Evolutionary conservation across 30 jellyfish, hydroid and myxozoan genomes (phyloP).

Genomic region (Aurelia coerulea): DNA sequence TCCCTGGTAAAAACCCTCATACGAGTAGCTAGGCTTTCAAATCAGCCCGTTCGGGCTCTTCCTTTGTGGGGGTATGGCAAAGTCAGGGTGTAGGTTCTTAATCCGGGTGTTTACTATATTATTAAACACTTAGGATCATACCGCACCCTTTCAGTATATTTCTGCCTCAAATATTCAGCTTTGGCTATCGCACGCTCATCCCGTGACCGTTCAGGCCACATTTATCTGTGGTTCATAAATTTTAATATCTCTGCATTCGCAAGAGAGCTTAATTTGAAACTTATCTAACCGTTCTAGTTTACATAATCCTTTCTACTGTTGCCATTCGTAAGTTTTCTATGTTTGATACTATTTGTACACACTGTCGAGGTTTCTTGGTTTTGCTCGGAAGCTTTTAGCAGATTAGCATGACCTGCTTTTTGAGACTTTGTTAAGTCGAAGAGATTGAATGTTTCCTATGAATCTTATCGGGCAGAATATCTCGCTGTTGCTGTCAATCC

Average conservation of each 20-base stretch:
- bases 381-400: slow-evolving; percentile 50
- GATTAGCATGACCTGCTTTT: slow-evolving; percentile 28
- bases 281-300: not conserved
- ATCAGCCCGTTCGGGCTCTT: too few relatives aligned
- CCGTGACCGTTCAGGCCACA: too few relatives aligned
- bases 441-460: slow-evolving; percentile 26
- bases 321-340: slow-evolving; percentile 2
- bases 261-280: not conserved
- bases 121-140: too few relatives aligned
- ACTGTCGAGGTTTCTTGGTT: slow-evolving; percentile 35
- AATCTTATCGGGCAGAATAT: slow-evolving; percentile 16
- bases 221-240: not conserved
- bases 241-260: slow-evolving; percentile 1
- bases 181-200: too few relatives aligned
- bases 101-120: too few relatives aligned
- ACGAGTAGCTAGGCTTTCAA: too few relatives aligned
- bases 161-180: too few relatives aligned
- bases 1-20: too few relatives aligned
- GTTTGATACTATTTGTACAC: not conserved
- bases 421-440: slow-evolving; percentile 16
- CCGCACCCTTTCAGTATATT: too few relatives aligned
- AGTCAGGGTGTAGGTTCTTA: too few relatives aligned
- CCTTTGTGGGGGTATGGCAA: too few relatives aligned
- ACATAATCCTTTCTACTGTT: slow-evolving; percentile 2
- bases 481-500: slow-evolving; percentile 63